These are phyloP conservation scores for Ichneumoninae sp. DNA, from an alignment of 2,888 invertebrate genomes.

Conservation along the genomic window DNA sequence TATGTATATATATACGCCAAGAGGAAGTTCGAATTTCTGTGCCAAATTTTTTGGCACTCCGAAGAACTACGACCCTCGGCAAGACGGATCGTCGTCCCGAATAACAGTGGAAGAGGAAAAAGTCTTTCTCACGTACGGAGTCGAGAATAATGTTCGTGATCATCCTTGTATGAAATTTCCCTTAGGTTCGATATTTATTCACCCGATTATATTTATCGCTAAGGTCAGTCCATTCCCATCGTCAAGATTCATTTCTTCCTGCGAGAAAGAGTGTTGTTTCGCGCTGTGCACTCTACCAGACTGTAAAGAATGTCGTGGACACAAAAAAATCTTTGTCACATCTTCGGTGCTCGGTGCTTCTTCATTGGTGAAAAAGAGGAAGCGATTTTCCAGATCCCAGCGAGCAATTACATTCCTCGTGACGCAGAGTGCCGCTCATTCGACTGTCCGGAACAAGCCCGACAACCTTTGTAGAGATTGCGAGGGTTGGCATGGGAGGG, in stretches of 20 bases:
- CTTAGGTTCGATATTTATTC: not conserved
- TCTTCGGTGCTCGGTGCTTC: not conserved
- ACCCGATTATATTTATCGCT: not conserved
- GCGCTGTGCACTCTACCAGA: not conserved
- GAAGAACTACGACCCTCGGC: slow-evolving; percentile 33
- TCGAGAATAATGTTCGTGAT: not conserved
- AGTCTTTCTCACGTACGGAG: slow-evolving; percentile 33
- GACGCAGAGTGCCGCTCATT: slow-evolving; percentile 74
- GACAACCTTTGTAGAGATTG: slow-evolving; percentile 1
- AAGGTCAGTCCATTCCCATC: not conserved
- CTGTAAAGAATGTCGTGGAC: not conserved
- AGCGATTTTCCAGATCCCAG: not conserved
- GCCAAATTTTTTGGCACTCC: slow-evolving; percentile 61
- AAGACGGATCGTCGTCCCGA: slow-evolving; percentile 44
- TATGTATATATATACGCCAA: not conserved
- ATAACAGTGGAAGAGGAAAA: slow-evolving; percentile 45
- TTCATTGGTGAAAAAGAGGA: not conserved
- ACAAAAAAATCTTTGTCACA: not conserved
- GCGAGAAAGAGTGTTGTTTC: not conserved
- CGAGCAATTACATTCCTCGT: slow-evolving; percentile 77
- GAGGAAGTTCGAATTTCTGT: slow-evolving; percentile 64
- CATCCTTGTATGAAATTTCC: not conserved
- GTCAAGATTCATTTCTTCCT: not conserved
- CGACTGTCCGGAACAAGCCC: slow-evolving; percentile 53
- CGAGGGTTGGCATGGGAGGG: slow-evolving; percentile 1